A percentile compares a stretch with the other conserved stretches of the same genome.
These are phyloP conservation scores for Chromobotia macracanthus DNA, from an alignment of 2,797 vertebrate genomes.

Conservation along the genomic window DNA sequence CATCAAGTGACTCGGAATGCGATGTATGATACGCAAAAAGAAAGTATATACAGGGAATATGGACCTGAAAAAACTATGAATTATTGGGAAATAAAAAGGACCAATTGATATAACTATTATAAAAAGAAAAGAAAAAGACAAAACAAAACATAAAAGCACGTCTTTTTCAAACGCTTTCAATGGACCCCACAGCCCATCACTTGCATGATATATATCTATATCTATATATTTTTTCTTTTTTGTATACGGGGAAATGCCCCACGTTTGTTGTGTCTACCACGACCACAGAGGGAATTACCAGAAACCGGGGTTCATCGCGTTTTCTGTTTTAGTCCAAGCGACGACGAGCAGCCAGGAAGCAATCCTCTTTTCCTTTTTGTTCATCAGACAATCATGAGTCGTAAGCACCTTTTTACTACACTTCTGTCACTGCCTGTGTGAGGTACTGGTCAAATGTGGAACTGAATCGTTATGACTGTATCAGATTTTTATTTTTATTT, in stretches of 20 bases:
- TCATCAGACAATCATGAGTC: constrained; percentile 99
- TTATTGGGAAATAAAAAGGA: constrained; percentile 85
- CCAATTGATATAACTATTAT: constrained; percentile 82
- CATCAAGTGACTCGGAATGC: constrained; percentile 99
- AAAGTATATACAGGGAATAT: constrained; percentile 84
- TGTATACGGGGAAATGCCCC: constrained; percentile 84
- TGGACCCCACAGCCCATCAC: constrained; percentile 80
- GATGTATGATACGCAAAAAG: constrained; percentile 94
- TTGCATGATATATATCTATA: constrained; percentile 89
- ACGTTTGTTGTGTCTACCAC: constrained; percentile 78
- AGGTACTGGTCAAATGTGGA: constrained; percentile 97
- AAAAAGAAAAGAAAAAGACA: constrained; percentile 70
- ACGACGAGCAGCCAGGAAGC: constrained; percentile 87
- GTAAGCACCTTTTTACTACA: constrained; percentile 99
- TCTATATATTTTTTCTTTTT: constrained; percentile 75
- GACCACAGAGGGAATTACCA: constrained; percentile 92
- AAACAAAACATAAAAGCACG: constrained; percentile 92
- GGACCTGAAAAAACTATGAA: constrained; percentile 84
- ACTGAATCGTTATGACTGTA: constrained; percentile 99
- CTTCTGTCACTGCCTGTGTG: constrained; percentile 99
- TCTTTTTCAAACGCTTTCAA: constrained; percentile 93
- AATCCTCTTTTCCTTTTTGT: constrained; percentile 88
- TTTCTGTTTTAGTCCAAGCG: constrained; percentile 80
- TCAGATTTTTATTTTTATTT: constrained; percentile 99
- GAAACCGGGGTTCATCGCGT: constrained; percentile 81